Percentiles rank a stretch among this genome's conserved stretches.
Conservation (phyloP, 2,113 vertebrate genomes). For the Alaudala cheleensis region DNA sequence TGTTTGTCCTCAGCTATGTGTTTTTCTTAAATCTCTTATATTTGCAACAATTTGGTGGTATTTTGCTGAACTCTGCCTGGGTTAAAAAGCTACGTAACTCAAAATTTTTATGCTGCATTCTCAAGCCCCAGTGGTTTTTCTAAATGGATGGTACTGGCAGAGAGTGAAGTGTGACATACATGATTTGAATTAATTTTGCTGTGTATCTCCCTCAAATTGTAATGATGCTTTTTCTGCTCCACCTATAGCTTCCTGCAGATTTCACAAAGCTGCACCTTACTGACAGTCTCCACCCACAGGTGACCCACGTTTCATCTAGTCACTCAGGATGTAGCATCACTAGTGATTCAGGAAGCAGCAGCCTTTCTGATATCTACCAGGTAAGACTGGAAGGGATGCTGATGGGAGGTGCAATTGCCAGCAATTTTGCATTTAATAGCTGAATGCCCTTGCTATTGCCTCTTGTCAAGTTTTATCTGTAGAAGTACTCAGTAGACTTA, state of each 20-base stretch:
- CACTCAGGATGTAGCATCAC: conserved; percentile 99
- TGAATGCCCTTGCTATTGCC: background rate
- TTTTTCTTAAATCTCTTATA: background rate
- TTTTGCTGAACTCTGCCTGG: background rate
- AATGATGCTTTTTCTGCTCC: conserved; percentile 67
- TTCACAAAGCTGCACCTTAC: conserved; percentile 98
- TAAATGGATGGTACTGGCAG: background rate
- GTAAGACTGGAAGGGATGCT: conserved; percentile 73
- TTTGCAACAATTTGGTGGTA: background rate
- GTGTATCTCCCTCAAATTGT: conserved; percentile 42
- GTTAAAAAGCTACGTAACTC: background rate
- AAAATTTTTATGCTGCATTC: background rate
- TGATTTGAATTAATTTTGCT: conserved; percentile 16
- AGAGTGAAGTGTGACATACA: background rate
- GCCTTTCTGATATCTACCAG: conserved; percentile 99
- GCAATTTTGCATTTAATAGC: background rate
- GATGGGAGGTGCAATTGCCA: background rate
- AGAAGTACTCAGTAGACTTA: background rate
- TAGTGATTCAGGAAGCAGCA: conserved; percentile 99
- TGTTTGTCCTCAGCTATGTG: background rate
- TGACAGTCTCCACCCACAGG: conserved; percentile 98
- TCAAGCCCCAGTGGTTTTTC: background rate
- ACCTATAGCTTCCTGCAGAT: conserved; percentile 93
- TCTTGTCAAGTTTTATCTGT: background rate
- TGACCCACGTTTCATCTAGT: conserved; percentile 97